Conservation (phyloP, 1,140 invertebrate genomes). For the Tenebrio molitor region DNA sequence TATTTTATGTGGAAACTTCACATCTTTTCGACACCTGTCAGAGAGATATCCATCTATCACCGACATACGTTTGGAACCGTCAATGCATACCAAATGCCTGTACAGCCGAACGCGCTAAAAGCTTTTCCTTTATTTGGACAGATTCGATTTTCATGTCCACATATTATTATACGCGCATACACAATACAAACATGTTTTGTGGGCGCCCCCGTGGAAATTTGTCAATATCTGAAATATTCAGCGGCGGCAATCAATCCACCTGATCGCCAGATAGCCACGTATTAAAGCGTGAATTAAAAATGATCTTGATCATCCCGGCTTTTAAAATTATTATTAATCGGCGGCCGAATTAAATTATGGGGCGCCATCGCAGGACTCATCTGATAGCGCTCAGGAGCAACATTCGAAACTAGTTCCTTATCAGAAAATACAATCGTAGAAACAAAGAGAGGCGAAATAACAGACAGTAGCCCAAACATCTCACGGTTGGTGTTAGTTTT, state of each 20-base stretch:
- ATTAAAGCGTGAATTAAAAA: slow-evolving; percentile 36
- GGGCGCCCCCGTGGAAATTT: slow-evolving; percentile 15
- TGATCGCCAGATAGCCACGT: background rate
- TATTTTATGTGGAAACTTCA: slow-evolving; percentile 51
- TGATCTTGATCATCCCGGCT: slow-evolving; percentile 15
- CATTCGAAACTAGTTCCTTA: slow-evolving; percentile 21
- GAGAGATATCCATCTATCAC: slow-evolving; percentile 48
- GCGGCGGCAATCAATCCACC: background rate
- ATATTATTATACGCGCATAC: slow-evolving; percentile 29
- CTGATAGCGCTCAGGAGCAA: slow-evolving; percentile 8
- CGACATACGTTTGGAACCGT: slow-evolving; percentile 45
- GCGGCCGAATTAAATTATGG: slow-evolving; percentile 40
- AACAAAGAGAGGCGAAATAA: slow-evolving; percentile 6
- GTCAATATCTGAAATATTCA: slow-evolving; percentile 28
- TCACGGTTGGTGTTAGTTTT: slow-evolving; percentile 14
- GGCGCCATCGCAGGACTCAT: slow-evolving; percentile 32
- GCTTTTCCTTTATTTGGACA: slow-evolving; percentile 44
- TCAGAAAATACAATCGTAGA: slow-evolving; percentile 42
- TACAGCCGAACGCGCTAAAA: slow-evolving; percentile 42
- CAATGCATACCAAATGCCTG: slow-evolving; percentile 47
- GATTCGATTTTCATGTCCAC: slow-evolving; percentile 41
- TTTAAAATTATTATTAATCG: slow-evolving; percentile 34
- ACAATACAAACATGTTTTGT: slow-evolving; percentile 40
- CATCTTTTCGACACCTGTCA: slow-evolving; percentile 52
- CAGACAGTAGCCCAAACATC: slow-evolving; percentile 16